phyloP scores from a whole-genome alignment of 2,888 invertebrate species.

The Pollenia labialis region DNA sequence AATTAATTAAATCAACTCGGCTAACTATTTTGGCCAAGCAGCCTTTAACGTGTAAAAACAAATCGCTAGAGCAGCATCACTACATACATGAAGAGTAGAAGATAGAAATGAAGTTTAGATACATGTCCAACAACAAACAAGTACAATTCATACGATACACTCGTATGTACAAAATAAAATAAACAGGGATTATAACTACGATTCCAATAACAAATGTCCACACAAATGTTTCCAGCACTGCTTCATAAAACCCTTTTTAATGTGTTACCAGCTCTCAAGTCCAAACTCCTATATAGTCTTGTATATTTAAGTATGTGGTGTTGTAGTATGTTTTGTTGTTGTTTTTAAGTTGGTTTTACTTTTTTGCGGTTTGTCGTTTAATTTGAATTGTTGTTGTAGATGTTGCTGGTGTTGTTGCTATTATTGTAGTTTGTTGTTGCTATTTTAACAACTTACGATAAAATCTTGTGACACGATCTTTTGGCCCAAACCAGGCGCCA shows the following conservation, averaged over 20 bases:
- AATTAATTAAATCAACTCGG: too few relatives aligned
- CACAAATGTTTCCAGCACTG: background rate
- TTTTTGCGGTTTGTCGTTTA: conserved; percentile 28
- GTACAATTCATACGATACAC: conserved; percentile 21
- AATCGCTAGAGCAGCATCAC: conserved; percentile 15
- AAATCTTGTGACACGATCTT: conserved; percentile 72
- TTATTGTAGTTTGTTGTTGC: conserved; percentile 58
- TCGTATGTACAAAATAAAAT: background rate
- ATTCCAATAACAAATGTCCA: background rate
- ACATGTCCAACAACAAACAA: background rate
- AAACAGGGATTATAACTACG: conserved; percentile 16
- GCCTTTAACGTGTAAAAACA: background rate
- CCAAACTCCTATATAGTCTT: conserved; percentile 5
- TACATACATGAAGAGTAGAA: conserved; percentile 4
- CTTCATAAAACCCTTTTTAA: conserved; percentile 51
- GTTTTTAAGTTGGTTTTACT: conserved; percentile 45
- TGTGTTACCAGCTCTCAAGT: conserved; percentile 40
- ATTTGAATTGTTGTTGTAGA: conserved; percentile 32
- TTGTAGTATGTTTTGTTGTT: conserved; percentile 24
- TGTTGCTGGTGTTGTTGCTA: conserved; percentile 33
- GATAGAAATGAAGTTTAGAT: conserved; percentile 11
- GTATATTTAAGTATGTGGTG: conserved; percentile 15
- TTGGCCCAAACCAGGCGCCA: conserved; percentile 69
- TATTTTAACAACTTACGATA: conserved; percentile 68
- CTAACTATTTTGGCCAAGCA: background rate